Evolutionary conservation across 92 coral and sea anemone genomes (phyloP).

Genomic region (Bergia sp.): DNA sequence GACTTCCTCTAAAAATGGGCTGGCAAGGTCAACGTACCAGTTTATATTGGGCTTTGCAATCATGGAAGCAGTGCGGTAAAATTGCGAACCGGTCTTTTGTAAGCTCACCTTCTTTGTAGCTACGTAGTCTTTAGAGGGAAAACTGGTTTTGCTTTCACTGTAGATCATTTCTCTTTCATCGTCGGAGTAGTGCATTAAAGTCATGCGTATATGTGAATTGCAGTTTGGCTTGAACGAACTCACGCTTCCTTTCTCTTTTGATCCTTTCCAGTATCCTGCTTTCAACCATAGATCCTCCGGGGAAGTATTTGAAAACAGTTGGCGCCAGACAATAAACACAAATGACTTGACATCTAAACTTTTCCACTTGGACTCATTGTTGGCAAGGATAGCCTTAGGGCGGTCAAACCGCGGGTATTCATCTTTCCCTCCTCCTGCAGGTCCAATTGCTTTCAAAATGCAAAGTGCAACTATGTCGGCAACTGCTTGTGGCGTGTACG

Average conservation of each 20-base stretch:
- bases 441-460: neutral
- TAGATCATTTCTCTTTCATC: constrained; percentile 20
- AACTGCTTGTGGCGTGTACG: neutral
- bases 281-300: constrained; percentile 30
- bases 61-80: constrained; percentile 34
- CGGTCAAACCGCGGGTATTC: constrained; percentile 26
- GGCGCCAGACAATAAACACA: constrained; percentile 49
- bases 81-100: constrained; percentile 13
- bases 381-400: neutral
- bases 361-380: constrained; percentile 1
- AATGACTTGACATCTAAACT: neutral
- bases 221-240: constrained; percentile 37
- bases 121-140: constrained; percentile 24
- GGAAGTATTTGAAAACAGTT: constrained; percentile 1
- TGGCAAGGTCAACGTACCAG: constrained; percentile 35
- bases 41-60: constrained; percentile 25
- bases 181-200: neutral
- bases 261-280: constrained; percentile 29
- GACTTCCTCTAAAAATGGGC: neutral
- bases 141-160: neutral
- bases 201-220: neutral
- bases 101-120: constrained; percentile 37
- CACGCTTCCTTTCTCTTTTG: neutral
- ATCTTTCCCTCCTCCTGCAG: neutral
- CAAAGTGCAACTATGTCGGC: constrained; percentile 1